Percentiles rank a stretch among this genome's conserved stretches.
These are phyloP conservation scores for Buteo buteo DNA, from an alignment of 2,113 vertebrate genomes.

Conservation along the genomic window DNA sequence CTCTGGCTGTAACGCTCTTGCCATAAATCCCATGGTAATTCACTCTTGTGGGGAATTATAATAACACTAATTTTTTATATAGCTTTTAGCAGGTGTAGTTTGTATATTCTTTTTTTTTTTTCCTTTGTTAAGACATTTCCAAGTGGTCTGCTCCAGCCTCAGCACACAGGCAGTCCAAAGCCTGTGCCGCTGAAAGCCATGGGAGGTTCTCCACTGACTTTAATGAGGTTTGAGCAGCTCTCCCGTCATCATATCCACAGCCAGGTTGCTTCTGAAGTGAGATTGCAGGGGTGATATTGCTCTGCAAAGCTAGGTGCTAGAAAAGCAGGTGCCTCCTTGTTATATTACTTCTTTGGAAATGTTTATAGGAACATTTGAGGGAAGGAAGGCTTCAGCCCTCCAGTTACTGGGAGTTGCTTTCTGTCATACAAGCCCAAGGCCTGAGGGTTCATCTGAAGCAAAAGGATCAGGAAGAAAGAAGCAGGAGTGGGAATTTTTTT, in stretches of 20 bases:
- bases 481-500: background rate
- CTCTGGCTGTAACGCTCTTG: background rate
- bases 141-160: background rate
- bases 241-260: background rate
- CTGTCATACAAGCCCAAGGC: background rate
- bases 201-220: background rate
- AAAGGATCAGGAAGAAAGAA: background rate
- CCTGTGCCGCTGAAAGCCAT: background rate
- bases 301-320: background rate
- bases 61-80: background rate
- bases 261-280: background rate
- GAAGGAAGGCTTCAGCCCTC: background rate
- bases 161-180: background rate
- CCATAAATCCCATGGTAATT: background rate
- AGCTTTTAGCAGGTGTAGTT: background rate
- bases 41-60: background rate
- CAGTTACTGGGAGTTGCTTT: background rate
- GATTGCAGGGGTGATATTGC: background rate
- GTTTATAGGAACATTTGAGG: background rate
- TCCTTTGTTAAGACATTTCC: background rate
- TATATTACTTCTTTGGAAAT: background rate
- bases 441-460: background rate
- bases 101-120: background rate
- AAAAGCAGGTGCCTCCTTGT: background rate
- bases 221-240: background rate